Conservation (phyloP, 2,797 vertebrate genomes). For the Malurus splendens region DNA sequence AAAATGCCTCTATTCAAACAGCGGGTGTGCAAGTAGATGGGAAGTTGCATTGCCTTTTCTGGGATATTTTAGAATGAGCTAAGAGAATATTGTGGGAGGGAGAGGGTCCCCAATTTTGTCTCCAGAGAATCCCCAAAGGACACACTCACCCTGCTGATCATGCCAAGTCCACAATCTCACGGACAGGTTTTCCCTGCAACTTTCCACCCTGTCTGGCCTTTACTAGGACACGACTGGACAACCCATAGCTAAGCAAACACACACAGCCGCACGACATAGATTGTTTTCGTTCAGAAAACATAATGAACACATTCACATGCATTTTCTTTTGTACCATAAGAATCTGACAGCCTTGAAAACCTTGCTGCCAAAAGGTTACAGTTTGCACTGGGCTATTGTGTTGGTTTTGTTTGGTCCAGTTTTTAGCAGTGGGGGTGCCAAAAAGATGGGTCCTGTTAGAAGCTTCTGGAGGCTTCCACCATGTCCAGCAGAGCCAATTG, state of each 20-base stretch:
- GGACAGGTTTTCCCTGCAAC: rapidly evolving
- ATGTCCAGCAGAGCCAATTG: too few species aligned
- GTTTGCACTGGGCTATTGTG: neutral
- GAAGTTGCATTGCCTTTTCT: neutral
- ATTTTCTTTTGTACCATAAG: neutral
- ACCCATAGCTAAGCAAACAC: neutral
- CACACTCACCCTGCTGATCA: neutral
- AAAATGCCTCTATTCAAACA: neutral
- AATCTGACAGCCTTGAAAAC: neutral
- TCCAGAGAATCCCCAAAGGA: neutral
- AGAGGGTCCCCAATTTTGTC: rapidly evolving
- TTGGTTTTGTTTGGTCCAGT: too few species aligned
- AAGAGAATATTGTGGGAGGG: rapidly evolving
- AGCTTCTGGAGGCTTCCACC: too few species aligned
- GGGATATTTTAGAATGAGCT: neutral
- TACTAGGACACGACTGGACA: neutral
- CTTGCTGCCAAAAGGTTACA: neutral
- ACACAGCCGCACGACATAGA: rapidly evolving
- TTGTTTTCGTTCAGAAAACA: neutral
- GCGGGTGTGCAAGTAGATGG: neutral
- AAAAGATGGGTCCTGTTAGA: too few species aligned
- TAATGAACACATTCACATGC: neutral
- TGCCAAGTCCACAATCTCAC: neutral
- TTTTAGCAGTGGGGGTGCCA: too few species aligned
- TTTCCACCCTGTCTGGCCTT: neutral